phyloP scores from a whole-genome alignment of 1,140 invertebrate genomes.

The Eulimnadia texana region DNA sequence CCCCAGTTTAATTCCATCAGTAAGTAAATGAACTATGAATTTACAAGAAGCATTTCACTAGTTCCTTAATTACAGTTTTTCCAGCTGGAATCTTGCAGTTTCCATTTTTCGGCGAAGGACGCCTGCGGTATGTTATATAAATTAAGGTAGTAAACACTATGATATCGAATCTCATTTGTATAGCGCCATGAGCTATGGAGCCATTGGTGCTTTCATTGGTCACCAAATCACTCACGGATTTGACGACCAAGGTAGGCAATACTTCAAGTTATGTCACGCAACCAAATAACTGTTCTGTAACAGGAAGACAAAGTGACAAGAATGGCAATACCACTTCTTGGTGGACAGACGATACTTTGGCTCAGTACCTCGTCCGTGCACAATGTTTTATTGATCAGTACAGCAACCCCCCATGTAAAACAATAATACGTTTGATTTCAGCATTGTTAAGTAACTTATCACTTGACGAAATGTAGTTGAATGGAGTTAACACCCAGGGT shows the following conservation, averaged over 20 bases:
- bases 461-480: constrained; percentile 36
- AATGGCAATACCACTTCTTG: constrained; percentile 24
- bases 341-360: constrained; percentile 21
- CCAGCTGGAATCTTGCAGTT: constrained; percentile 37
- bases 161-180: not conserved
- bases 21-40: too few species aligned
- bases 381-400: constrained; percentile 14
- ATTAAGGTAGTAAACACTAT: not conserved
- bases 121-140: constrained; percentile 23
- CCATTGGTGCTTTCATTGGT: constrained; percentile 57
- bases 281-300: too few species aligned
- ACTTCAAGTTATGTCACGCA: too few species aligned
- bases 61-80: constrained; percentile 43
- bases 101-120: constrained; percentile 19
- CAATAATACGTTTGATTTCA: too few species aligned
- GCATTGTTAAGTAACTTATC: too few species aligned
- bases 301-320: constrained; percentile 34
- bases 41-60: too few species aligned
- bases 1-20: constrained; percentile 37
- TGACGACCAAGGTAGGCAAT: constrained; percentile 40
- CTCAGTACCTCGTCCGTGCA: constrained; percentile 30
- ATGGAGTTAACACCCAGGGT: constrained; percentile 60
- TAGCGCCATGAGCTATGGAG: constrained; percentile 45
- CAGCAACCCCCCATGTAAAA: not conserved
- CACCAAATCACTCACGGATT: constrained; percentile 63